A percentile compares a stretch with the other conserved stretches of the same genome.
phyloP scores from a whole-genome alignment of 2,113 vertebrate genomes.

The Chloropsis cyanopogon region DNA sequence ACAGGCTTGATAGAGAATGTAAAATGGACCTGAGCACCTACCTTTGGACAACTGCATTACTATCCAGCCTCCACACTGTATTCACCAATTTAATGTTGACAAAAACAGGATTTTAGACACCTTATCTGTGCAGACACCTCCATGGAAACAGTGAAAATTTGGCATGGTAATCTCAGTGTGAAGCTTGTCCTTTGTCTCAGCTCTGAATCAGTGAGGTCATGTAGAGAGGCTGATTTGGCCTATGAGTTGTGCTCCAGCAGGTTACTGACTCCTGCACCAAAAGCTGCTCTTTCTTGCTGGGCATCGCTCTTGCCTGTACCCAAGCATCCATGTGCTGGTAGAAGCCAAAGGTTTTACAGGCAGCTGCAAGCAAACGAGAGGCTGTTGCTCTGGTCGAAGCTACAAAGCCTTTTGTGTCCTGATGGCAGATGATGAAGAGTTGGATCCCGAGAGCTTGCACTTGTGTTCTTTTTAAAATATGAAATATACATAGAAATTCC shows the following conservation, averaged over 20 bases:
- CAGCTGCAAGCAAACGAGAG: not conserved
- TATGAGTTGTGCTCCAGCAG: not conserved
- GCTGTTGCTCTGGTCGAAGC: not conserved
- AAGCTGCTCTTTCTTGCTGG: not conserved
- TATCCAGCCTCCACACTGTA: not conserved
- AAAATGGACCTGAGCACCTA: not conserved
- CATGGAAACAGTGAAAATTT: fast-evolving
- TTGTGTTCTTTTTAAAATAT: not conserved
- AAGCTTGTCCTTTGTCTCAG: not conserved
- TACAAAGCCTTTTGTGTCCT: not conserved
- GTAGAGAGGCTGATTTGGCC: not conserved
- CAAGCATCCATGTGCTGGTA: not conserved
- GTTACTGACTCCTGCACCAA: not conserved
- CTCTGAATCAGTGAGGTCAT: not conserved
- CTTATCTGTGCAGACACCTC: not conserved
- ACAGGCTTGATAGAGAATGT: not conserved
- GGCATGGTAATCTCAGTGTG: not conserved
- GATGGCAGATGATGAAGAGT: not conserved
- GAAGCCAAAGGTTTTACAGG: not conserved
- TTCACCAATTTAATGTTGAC: not conserved
- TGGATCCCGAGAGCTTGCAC: not conserved
- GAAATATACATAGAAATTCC: not conserved
- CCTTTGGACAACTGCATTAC: not conserved
- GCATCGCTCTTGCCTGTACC: fast-evolving
- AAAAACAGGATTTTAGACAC: not conserved